Conservation (phyloP, 2,797 vertebrate genomes). For the Labeo calbasu region DNA sequence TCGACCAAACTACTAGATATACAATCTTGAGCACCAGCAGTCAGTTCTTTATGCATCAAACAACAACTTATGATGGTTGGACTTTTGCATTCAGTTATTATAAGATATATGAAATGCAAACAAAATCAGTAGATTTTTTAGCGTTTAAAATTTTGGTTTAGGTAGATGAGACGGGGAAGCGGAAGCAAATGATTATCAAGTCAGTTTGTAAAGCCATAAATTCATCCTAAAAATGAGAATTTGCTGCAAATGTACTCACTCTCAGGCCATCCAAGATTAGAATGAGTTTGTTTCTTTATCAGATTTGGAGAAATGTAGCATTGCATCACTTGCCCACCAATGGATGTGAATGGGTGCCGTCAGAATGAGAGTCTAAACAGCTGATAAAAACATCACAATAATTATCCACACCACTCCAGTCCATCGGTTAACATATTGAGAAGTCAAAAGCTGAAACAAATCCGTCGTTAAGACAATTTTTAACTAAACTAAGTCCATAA, state of each 20-base stretch:
- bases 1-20: constrained; percentile 69
- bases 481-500: not conserved
- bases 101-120: not conserved
- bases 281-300: not conserved
- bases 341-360: constrained; percentile 1
- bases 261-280: not conserved
- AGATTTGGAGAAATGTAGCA: not conserved
- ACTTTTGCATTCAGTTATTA: not conserved
- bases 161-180: not conserved
- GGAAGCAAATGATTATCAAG: not conserved
- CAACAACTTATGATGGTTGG: not conserved
- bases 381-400: not conserved
- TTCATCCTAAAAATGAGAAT: not conserved
- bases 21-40: constrained; percentile 76
- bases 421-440: too few relatives aligned
- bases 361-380: not conserved
- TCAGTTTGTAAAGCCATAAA: not conserved
- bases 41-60: constrained; percentile 43
- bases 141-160: not conserved
- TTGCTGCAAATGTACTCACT: not conserved
- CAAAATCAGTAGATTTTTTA: not conserved
- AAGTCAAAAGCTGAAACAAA: not conserved
- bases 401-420: not conserved
- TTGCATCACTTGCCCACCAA: not conserved
- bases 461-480: not conserved